Base-by-base conservation (phyloP, 1,140 invertebrate genomes). In the Psix sp. region DNA sequence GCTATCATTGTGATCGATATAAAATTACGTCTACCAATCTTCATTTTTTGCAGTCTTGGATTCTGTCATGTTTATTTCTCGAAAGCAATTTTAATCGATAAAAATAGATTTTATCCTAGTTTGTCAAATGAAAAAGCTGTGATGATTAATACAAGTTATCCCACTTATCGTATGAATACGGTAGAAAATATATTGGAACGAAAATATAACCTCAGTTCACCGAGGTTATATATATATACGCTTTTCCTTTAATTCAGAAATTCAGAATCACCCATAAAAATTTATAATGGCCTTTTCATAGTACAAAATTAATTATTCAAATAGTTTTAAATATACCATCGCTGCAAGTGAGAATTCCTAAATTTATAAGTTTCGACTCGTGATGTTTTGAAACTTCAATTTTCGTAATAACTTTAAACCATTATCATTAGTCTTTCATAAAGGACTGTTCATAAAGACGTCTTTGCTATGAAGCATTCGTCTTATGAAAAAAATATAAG, bases 1-100 rank as follows among this genome's bases (percentile, higher is more conserved):
- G 46, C 65, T 36, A 45, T 60, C 51, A 54, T 62, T 38, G 35
- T 70, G 66, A 70, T 70, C 66, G 66, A 70, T 70, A 62, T 62
- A 42, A 62, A 48, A 49, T 51, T n/a, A n/a, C n/a, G 45, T 33
- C 40, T 38, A 26, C 56, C 65, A 72, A 29, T 65, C 43, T 52
- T 43, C 40, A 48, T 48, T 60, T 65, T 57, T 36, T 73, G 39
- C 14, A 15, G 59, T 63, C 59, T 72, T 56, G 5, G 36, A 21
- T 52, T 2, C 38, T 45, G 38, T 38, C 65, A 48, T 48, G 48
- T 42, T 59, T 38, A 39, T 54, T 72, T 52, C 29, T 43, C 29
- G 26, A 26, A 48, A 62, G 21, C 26, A 66, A 35, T 31, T 73
- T 60, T 43, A 35, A 21, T 56, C 24, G 54, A 59, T 48, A 33